Evolutionary conservation across 2,113 vertebrate species (phyloP).

Genomic region (Oophaga pumilio): DNA sequence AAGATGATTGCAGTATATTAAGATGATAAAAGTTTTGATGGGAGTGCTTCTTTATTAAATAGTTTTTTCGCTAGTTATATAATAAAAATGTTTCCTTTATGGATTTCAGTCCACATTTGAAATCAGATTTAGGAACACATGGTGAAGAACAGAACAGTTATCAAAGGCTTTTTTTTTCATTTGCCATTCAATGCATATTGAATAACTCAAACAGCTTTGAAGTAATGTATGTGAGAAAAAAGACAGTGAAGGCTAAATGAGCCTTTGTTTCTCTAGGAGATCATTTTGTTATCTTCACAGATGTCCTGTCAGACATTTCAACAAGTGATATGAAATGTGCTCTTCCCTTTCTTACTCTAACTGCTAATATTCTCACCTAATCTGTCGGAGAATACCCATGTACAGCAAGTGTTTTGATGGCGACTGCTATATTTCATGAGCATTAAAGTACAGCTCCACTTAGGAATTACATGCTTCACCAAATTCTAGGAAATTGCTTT

Average conservation of each 20-base stretch:
- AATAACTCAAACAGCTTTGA: background rate
- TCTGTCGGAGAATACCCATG: background rate
- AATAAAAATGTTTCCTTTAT: too few species aligned
- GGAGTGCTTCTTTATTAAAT: too few species aligned
- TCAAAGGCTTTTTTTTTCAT: background rate
- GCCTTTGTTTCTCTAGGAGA: background rate
- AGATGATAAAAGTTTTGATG: too few species aligned
- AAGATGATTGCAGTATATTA: too few species aligned
- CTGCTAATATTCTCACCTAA: background rate
- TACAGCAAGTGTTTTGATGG: background rate
- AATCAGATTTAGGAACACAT: too few species aligned
- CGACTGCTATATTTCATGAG: background rate
- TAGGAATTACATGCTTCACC: background rate
- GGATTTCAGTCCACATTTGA: too few species aligned
- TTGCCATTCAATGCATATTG: background rate
- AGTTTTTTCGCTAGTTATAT: too few species aligned
- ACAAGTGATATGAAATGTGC: background rate
- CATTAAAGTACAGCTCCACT: background rate
- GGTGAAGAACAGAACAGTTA: background rate
- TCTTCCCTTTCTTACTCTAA: background rate
- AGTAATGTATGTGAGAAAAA: slow-evolving; percentile 1
- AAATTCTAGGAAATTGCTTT: slow-evolving; percentile 6
- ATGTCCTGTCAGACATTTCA: background rate
- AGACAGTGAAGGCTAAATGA: background rate
- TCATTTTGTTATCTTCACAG: background rate